A percentile compares a stretch with the other conserved stretches of the same genome.
Conservation (phyloP, 2,888 invertebrate genomes). For the Cheilosia pagana region DNA sequence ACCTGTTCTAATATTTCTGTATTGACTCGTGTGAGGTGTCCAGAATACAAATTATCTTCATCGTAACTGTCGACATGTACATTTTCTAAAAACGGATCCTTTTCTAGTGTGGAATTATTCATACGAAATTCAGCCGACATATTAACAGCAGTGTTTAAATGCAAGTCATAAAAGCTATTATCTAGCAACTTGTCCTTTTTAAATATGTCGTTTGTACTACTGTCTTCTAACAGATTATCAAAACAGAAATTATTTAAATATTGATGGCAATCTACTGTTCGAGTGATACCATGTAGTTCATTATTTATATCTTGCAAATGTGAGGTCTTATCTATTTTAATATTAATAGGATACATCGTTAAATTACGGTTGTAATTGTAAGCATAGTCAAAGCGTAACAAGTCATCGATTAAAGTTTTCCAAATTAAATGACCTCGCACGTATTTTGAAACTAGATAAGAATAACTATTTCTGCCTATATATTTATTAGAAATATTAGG, state of each 20-base stretch:
- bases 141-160: conserved; percentile 50
- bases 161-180: conserved; percentile 59
- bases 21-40: background rate
- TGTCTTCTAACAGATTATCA: conserved; percentile 11
- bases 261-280: background rate
- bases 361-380: conserved; percentile 29
- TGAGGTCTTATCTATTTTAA: conserved; percentile 5
- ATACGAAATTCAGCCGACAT: conserved; percentile 9
- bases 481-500: background rate
- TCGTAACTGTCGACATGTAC: conserved; percentile 22
- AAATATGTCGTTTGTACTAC: conserved; percentile 21
- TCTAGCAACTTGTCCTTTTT: conserved; percentile 31
- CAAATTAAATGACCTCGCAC: conserved; percentile 23
- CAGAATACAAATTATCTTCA: conserved; percentile 25
- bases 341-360: conserved; percentile 43
- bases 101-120: conserved; percentile 23
- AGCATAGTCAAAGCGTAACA: conserved; percentile 27
- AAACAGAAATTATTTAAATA: background rate
- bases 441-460: conserved; percentile 1
- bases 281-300: background rate
- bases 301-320: conserved; percentile 1
- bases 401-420: conserved; percentile 38
- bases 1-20: conserved; percentile 17
- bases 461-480: background rate
- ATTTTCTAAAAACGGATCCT: conserved; percentile 40